Evolutionary conservation across 1,140 invertebrate species (phyloP).

Genomic region (Lucilia sericata): DNA sequence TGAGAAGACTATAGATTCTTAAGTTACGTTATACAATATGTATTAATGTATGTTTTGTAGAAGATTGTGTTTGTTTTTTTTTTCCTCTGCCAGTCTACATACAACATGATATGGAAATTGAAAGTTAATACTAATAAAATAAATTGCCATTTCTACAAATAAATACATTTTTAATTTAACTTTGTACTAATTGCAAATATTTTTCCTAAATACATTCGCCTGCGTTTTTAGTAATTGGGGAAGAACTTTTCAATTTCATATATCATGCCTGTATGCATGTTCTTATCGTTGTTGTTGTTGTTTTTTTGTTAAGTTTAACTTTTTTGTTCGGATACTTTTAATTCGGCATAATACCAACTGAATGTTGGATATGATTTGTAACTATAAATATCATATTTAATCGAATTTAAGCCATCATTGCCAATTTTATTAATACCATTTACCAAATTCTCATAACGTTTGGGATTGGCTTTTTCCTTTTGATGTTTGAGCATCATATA

Average conservation of each 20-base stretch:
- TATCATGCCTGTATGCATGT: not conserved
- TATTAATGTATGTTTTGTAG: slow-evolving; percentile 1
- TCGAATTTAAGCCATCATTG: slow-evolving; percentile 86
- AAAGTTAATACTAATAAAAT: not conserved
- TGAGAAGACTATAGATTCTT: not conserved
- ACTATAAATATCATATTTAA: slow-evolving; percentile 83
- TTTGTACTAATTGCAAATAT: no score
- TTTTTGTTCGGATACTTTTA: slow-evolving; percentile 68
- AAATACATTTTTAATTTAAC: no score
- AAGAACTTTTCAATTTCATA: not conserved
- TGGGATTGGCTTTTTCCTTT: slow-evolving; percentile 89
- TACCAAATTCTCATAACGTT: slow-evolving; percentile 86
- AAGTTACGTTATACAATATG: not conserved
- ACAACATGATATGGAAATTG: not conserved
- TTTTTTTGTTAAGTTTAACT: slow-evolving; percentile 52
- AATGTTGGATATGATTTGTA: slow-evolving; percentile 78
- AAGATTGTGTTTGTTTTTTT: not conserved
- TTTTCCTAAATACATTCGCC: no score
- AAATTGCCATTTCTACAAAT: not conserved
- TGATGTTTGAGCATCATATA: slow-evolving; percentile 93
- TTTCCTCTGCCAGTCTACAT: not conserved
- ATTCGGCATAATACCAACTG: slow-evolving; percentile 80
- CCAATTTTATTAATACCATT: slow-evolving; percentile 84
- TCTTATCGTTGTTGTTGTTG: not conserved
- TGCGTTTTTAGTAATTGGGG: not conserved